These are phyloP conservation scores for Peromyscus melanophrys DNA, from an alignment of 2,797 vertebrate genomes.

Conservation along the genomic window DNA sequence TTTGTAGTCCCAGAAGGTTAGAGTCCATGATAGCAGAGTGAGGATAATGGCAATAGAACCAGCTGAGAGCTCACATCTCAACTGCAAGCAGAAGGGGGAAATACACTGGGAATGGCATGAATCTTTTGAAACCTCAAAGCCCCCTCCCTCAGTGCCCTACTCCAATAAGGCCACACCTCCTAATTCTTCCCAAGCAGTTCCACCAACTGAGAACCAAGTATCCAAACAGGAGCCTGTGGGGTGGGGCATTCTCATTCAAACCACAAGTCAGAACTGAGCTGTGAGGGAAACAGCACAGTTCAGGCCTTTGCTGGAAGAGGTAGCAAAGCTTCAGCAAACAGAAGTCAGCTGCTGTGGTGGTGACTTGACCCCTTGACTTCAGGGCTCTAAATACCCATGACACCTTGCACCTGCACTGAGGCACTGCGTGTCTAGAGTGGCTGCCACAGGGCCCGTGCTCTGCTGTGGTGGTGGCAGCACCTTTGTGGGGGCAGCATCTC, in stretches of 20 bases:
- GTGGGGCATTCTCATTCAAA: neutral
- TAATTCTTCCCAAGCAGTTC: neutral
- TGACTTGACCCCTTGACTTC: neutral
- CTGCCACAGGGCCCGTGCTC: neutral
- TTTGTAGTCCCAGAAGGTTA: neutral
- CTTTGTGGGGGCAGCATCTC: neutral
- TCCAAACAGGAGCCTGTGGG: neutral
- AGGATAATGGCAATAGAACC: neutral
- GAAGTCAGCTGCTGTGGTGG: neutral
- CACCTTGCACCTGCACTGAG: neutral
- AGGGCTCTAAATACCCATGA: neutral
- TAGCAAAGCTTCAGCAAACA: neutral
- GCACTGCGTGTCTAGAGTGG: neutral
- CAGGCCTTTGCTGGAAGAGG: neutral
- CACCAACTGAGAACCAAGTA: neutral
- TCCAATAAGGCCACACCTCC: neutral
- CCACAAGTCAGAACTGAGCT: neutral
- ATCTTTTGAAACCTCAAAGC: neutral
- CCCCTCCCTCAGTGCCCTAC: neutral
- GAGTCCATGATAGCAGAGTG: too few species aligned
- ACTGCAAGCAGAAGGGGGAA: too few species aligned
- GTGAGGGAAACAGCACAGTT: neutral
- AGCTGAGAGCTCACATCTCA: neutral
- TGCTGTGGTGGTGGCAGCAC: neutral
- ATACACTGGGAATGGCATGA: neutral